phyloP scores from a whole-genome alignment of 2,888 invertebrate species.

The Pollenia angustigena region DNA sequence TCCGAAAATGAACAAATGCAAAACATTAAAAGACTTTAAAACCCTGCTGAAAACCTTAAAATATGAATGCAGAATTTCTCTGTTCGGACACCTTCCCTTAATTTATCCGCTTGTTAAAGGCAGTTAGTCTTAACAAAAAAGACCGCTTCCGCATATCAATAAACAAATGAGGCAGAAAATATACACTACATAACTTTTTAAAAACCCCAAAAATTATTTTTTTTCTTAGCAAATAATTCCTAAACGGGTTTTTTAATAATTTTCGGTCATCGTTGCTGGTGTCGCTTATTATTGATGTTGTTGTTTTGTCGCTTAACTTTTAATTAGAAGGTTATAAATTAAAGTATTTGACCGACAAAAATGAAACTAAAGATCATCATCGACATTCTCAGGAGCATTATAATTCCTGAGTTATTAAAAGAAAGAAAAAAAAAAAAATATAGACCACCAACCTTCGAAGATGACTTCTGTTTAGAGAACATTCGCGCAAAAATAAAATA shows the following conservation, averaged over 20 bases:
- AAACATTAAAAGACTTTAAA: no score
- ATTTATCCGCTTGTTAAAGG: slow-evolving; percentile 32
- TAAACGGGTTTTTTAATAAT: slow-evolving; percentile 8
- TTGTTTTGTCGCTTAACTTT: slow-evolving; percentile 70
- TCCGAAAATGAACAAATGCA: no score
- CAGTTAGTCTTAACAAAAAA: slow-evolving; percentile 17
- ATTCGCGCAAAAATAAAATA: neutral
- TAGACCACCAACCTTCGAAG: slow-evolving; percentile 69
- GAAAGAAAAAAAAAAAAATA: neutral
- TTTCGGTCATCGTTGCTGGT: slow-evolving; percentile 4
- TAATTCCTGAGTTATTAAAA: slow-evolving; percentile 19
- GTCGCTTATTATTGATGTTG: slow-evolving; percentile 42
- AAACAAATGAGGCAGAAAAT: slow-evolving; percentile 72
- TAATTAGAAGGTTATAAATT: slow-evolving; percentile 83
- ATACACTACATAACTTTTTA: slow-evolving; percentile 61
- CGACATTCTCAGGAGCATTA: slow-evolving; percentile 27
- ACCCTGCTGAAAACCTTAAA: no score
- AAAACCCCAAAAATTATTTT: slow-evolving; percentile 29
- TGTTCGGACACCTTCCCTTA: neutral
- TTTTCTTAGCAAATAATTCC: slow-evolving; percentile 12
- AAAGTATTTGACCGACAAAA: slow-evolving; percentile 77
- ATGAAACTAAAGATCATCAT: slow-evolving; percentile 44
- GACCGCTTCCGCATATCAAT: slow-evolving; percentile 65
- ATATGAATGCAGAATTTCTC: neutral
- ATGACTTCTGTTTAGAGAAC: slow-evolving; percentile 67